phyloP scores from a whole-genome alignment of 1,140 invertebrate genomes.

The Pantala flavescens region DNA sequence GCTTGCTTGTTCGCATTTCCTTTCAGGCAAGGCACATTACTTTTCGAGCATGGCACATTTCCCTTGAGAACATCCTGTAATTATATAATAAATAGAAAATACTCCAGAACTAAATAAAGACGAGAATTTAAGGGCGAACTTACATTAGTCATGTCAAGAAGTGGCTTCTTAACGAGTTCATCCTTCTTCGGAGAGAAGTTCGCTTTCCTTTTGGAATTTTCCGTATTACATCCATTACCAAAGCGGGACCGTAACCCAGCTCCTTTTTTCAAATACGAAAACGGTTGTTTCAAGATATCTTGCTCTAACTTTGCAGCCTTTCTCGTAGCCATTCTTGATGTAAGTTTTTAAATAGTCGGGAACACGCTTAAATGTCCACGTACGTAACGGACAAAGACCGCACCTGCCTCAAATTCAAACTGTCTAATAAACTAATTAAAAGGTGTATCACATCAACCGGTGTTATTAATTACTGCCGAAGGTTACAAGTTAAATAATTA shows the following conservation, averaged over 20 bases:
- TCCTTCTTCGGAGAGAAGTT: slow-evolving; percentile 2
- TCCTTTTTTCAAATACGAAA: not conserved
- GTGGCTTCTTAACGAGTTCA: not conserved
- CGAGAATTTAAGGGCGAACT: not conserved
- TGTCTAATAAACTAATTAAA: too few relatives aligned
- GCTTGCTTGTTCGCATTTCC: too few relatives aligned
- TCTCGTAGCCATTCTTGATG: too few relatives aligned
- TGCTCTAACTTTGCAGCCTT: not conserved
- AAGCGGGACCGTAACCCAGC: not conserved
- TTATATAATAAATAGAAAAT: too few relatives aligned
- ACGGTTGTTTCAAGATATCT: not conserved
- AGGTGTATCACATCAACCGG: too few relatives aligned
- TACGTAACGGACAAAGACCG: not conserved
- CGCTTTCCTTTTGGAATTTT: not conserved
- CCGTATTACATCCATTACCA: not conserved
- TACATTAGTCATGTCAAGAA: not conserved
- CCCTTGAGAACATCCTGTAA: too few relatives aligned
- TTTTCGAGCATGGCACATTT: too few relatives aligned
- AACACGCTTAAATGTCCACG: not conserved
- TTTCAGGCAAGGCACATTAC: too few relatives aligned
- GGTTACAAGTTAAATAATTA: too few relatives aligned
- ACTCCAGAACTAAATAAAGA: too few relatives aligned
- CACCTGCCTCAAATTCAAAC: not conserved
- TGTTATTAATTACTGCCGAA: too few relatives aligned
- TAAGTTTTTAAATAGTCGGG: too few relatives aligned